Evolutionary conservation across 2,113 vertebrate species (phyloP).

Genomic region (Tinamus guttatus): DNA sequence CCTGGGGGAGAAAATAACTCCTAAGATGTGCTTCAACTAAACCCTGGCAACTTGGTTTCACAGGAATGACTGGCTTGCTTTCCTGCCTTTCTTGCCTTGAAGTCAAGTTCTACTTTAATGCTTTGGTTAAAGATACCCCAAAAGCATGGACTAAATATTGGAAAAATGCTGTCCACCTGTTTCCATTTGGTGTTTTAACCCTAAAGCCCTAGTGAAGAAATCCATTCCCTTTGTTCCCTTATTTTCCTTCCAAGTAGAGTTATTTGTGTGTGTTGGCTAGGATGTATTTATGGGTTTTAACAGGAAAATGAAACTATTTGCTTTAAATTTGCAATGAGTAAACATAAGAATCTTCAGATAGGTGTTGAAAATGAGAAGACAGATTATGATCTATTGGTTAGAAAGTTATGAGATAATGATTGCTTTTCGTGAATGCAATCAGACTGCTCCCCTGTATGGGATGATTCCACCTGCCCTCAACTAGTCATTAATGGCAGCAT

Average conservation of each 20-base stretch:
- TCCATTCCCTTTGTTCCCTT: not conserved
- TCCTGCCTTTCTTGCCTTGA: not conserved
- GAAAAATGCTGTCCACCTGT: not conserved
- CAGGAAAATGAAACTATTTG: not conserved
- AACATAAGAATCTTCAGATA: not conserved
- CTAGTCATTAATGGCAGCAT: not conserved
- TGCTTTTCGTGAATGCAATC: not conserved
- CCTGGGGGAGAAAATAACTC: not conserved
- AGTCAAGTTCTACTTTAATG: not conserved
- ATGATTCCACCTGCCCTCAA: not conserved
- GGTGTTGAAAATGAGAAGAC: not conserved
- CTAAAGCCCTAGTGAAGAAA: not conserved
- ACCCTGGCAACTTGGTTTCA: not conserved
- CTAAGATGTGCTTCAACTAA: not conserved
- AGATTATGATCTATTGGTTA: not conserved
- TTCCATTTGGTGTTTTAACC: not conserved
- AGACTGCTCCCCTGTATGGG: not conserved
- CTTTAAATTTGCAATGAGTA: not conserved
- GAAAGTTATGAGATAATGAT: not conserved
- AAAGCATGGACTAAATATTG: not conserved
- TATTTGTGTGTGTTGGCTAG: not conserved
- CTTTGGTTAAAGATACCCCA: not conserved
- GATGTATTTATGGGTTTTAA: not conserved
- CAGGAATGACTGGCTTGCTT: not conserved
- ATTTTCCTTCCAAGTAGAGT: not conserved